These are phyloP conservation scores for Nemopilema nomurai DNA, from an alignment of 30 jellyfish, hydroid and myxozoan genomes.

Conservation along the genomic window DNA sequence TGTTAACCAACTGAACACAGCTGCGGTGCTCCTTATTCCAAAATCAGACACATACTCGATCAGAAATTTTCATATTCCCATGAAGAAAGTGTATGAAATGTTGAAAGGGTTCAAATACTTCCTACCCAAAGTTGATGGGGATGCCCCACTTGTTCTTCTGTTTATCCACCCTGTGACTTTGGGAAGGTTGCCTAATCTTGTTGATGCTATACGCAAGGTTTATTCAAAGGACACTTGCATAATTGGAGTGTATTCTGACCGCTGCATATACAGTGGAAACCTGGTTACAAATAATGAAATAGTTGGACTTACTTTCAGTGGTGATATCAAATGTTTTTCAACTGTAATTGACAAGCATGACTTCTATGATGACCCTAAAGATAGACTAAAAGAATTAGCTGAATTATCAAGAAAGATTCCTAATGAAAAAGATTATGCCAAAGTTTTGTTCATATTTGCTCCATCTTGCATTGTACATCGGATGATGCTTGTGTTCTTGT, in stretches of 20 bases:
- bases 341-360: not conserved
- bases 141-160: slow-evolving; percentile 12
- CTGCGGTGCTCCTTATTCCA: slow-evolving; percentile 26
- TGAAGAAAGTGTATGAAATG: slow-evolving; percentile 45
- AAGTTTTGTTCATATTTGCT: slow-evolving; percentile 6
- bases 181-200: slow-evolving; percentile 34
- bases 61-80: slow-evolving; percentile 31
- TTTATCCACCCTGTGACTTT: slow-evolving; percentile 49
- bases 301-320: slow-evolving; percentile 43
- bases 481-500: not conserved
- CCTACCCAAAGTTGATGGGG: not conserved
- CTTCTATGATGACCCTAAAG: not conserved
- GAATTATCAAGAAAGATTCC: not conserved
- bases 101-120: slow-evolving; percentile 28
- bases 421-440: not conserved
- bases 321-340: slow-evolving; percentile 29
- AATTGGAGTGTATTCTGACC: slow-evolving; percentile 26
- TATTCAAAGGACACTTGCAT: slow-evolving; percentile 30
- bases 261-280: not conserved
- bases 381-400: not conserved
- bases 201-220: slow-evolving; percentile 18
- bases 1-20: not conserved
- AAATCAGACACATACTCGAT: slow-evolving; percentile 5
- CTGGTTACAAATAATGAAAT: slow-evolving; percentile 36
- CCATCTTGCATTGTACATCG: slow-evolving; percentile 2